These are phyloP conservation scores for Alloplasta piceator DNA, from an alignment of 2,888 invertebrate species.

Conservation along the genomic window DNA sequence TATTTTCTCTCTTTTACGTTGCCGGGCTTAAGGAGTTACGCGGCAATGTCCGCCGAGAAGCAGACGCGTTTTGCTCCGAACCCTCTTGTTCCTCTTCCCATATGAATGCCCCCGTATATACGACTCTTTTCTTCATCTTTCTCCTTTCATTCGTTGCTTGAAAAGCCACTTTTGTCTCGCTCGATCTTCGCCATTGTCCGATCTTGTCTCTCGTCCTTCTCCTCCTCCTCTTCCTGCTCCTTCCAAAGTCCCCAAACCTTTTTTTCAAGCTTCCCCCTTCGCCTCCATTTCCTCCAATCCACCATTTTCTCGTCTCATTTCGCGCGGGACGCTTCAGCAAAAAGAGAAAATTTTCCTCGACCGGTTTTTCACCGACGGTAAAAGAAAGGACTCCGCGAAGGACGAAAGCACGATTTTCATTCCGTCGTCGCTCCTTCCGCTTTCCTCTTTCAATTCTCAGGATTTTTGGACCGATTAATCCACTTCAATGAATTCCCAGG, in stretches of 20 bases:
- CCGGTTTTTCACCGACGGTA: conserved; percentile 28
- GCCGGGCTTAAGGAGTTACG: not conserved
- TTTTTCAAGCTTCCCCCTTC: not conserved
- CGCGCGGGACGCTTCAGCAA: conserved; percentile 15
- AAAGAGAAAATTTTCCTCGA: not conserved
- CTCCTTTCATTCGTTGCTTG: conserved; percentile 31
- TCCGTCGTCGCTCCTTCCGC: conserved; percentile 50
- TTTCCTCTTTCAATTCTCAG: conserved; percentile 27
- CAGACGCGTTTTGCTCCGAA: conserved; percentile 29
- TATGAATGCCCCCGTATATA: too few relatives aligned
- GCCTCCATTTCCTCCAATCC: not conserved
- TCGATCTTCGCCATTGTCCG: not conserved
- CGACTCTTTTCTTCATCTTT: not conserved
- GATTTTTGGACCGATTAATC: conserved; percentile 13
- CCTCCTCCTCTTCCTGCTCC: not conserved
- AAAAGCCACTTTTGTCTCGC: conserved; percentile 11
- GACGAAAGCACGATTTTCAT: conserved; percentile 42
- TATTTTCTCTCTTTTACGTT: conserved; percentile 38
- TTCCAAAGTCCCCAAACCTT: not conserved
- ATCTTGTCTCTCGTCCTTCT: not conserved
- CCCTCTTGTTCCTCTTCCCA: conserved; percentile 30
- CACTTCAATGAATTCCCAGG: not conserved
- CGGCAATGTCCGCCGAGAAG: not conserved
- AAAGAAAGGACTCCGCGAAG: conserved; percentile 19
- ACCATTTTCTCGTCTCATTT: not conserved